Evolutionary conservation across 2,888 invertebrate species (phyloP).

Genomic region (Agrochola circellaris): DNA sequence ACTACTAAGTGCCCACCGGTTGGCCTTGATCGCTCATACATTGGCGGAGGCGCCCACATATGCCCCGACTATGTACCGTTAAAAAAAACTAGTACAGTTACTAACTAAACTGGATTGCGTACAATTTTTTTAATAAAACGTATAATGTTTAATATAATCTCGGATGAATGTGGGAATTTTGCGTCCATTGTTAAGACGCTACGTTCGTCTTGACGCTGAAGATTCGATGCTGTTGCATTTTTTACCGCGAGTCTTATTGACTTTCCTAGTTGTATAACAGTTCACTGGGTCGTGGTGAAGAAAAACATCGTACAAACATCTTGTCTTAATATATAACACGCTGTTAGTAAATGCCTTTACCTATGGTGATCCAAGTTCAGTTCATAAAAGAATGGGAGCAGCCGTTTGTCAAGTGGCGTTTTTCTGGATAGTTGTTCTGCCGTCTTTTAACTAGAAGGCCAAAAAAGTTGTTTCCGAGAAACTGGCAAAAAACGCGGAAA

Average conservation of each 20-base stretch:
- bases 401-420: background rate
- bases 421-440: no score
- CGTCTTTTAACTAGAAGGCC: no score
- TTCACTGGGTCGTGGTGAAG: background rate
- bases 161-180: slow-evolving; percentile 75
- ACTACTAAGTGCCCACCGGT: slow-evolving; percentile 53
- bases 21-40: slow-evolving; percentile 61
- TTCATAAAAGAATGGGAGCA: background rate
- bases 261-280: slow-evolving; percentile 8
- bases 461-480: no score
- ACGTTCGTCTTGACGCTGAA: slow-evolving; percentile 35
- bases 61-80: slow-evolving; percentile 62
- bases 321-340: background rate
- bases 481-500: no score
- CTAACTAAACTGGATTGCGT: slow-evolving; percentile 72
- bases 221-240: slow-evolving; percentile 17
- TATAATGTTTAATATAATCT: slow-evolving; percentile 76
- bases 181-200: slow-evolving; percentile 54
- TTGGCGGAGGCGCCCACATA: slow-evolving; percentile 60
- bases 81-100: slow-evolving; percentile 70
- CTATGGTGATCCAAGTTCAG: background rate
- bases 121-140: slow-evolving; percentile 75
- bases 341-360: background rate
- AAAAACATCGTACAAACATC: background rate
- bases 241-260: background rate